phyloP scores from a whole-genome alignment of 2,113 vertebrate species.

The Psophia crepitans region DNA sequence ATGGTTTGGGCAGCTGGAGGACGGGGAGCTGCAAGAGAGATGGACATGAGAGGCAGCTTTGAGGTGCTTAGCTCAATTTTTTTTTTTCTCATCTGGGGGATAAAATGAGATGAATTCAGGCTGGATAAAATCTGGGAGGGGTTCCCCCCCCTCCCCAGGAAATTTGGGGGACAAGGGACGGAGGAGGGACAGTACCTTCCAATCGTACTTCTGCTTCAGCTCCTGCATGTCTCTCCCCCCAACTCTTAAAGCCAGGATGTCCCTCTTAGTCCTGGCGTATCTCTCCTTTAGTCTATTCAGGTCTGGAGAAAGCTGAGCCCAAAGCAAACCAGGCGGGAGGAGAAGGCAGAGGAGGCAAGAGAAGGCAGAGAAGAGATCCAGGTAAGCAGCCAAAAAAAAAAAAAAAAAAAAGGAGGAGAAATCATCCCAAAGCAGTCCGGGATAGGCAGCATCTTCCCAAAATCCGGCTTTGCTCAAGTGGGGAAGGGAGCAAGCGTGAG shows the following conservation, averaged over 20 bases:
- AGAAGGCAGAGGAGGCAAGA: constrained; percentile 42
- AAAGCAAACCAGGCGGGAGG: constrained; percentile 46
- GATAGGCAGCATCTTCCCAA: background rate
- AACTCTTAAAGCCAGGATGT: constrained; percentile 86
- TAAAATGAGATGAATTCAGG: background rate
- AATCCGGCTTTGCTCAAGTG: rapidly evolving
- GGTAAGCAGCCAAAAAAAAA: constrained; percentile 52
- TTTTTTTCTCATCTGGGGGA: no score
- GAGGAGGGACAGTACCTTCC: constrained; percentile 82
- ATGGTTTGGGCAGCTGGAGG: background rate
- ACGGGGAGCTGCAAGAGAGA: background rate
- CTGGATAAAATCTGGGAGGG: background rate
- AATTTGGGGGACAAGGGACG: background rate
- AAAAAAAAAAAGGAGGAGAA: background rate
- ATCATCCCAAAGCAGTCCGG: background rate
- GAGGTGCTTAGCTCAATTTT: background rate
- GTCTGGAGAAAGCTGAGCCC: constrained; percentile 88
- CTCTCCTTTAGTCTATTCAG: constrained; percentile 89
- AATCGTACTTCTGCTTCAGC: constrained; percentile 86
- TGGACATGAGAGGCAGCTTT: background rate
- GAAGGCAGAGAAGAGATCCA: constrained; percentile 71
- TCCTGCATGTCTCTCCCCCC: constrained; percentile 84
- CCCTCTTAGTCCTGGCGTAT: constrained; percentile 89
- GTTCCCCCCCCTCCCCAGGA: background rate
- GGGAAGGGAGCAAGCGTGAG: background rate